Percentiles rank a stretch among this genome's conserved stretches.
These are phyloP conservation scores for Platypus cylindrus DNA, from an alignment of 2,888 invertebrate genomes.

Conservation along the genomic window DNA sequence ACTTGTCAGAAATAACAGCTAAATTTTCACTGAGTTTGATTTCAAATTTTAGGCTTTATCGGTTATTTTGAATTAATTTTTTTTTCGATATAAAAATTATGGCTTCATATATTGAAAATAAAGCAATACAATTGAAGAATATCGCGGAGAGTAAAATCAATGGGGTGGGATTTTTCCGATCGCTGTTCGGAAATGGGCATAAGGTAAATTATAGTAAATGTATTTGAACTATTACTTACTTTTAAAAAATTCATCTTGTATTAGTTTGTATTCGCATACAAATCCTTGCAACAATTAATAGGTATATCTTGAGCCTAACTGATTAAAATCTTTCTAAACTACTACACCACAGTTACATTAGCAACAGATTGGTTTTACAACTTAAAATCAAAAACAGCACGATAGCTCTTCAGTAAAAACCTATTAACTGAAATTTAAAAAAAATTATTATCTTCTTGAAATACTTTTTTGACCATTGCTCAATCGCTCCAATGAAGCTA, in stretches of 20 bases:
- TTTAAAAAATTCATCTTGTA: conserved; percentile 3
- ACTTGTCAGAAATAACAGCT: no score
- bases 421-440: no score
- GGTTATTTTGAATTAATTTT: conserved; percentile 4
- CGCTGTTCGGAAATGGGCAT: conserved; percentile 10
- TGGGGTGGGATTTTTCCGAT: conserved; percentile 16
- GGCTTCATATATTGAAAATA: conserved; percentile 76
- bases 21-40: conserved; percentile 1
- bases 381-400: no score
- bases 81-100: conserved; percentile 34
- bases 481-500: no score
- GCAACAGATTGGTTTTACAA: no score
- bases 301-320: not conserved
- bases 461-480: no score
- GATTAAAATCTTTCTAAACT: not conserved
- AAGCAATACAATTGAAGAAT: conserved; percentile 69
- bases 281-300: not conserved
- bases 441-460: no score
- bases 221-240: conserved; percentile 1
- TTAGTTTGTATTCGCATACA: no score
- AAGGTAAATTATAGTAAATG: conserved; percentile 6
- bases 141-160: conserved; percentile 79
- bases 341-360: not conserved
- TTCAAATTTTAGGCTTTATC: not conserved
- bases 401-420: no score